These are phyloP conservation scores for Ambastaia sidthimunki DNA, from an alignment of 2,797 vertebrate genomes.

Conservation along the genomic window DNA sequence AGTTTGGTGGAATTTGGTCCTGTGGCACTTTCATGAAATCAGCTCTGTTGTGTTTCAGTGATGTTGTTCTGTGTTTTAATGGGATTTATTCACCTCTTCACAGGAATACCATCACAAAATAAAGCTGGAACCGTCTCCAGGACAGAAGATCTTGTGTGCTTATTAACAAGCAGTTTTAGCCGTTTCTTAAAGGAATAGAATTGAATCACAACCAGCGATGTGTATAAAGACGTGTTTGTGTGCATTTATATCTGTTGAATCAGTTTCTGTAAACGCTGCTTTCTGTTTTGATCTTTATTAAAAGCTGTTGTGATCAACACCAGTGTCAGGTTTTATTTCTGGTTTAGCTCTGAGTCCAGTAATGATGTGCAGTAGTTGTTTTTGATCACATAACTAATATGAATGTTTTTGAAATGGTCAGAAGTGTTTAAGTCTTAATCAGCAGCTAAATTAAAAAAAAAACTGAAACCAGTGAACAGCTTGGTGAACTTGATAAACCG, in stretches of 20 bases:
- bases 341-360: neutral
- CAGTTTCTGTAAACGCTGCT: neutral
- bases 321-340: neutral
- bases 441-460: neutral
- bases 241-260: conserved; percentile 13
- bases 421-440: neutral
- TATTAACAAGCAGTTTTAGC: conserved; percentile 5
- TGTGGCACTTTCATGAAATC: too few species aligned
- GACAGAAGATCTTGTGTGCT: conserved; percentile 4
- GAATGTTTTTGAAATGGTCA: neutral
- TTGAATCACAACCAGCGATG: neutral
- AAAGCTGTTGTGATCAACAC: conserved; percentile 19
- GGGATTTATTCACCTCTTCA: conserved; percentile 5
- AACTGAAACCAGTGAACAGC: neutral
- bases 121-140: conserved; percentile 1
- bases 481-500: too few species aligned
- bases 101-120: conserved; percentile 70
- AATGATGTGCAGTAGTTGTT: neutral
- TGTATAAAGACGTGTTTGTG: conserved; percentile 36
- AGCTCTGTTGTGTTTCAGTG: neutral
- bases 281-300: conserved; percentile 24
- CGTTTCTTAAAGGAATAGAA: conserved; percentile 21
- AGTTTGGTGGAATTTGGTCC: too few species aligned
- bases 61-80: neutral
- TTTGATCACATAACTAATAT: neutral